Percentiles rank a stretch among this genome's conserved stretches.
phyloP scores from a whole-genome alignment of 2,888 invertebrate genomes.

The Cyaniris semiargus region DNA sequence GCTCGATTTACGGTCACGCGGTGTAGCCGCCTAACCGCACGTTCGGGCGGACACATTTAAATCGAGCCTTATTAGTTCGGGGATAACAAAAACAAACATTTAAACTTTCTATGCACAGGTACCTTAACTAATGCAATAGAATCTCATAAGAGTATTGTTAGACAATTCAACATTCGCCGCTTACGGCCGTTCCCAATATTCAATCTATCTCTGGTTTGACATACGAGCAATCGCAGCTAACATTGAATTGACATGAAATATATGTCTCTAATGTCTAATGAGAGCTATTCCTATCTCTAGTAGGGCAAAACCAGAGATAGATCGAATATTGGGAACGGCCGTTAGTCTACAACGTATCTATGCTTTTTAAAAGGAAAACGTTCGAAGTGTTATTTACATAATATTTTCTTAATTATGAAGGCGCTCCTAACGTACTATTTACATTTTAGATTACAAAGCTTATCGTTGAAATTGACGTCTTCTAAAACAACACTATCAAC shows the following conservation, averaged over 20 bases:
- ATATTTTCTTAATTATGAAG: conserved; percentile 66
- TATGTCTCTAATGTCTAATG: too few species aligned
- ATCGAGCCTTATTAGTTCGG: too few species aligned
- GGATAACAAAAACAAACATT: not conserved
- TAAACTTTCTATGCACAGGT: not conserved
- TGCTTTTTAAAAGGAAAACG: conserved; percentile 24
- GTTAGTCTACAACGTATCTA: conserved; percentile 20
- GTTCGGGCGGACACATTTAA: too few species aligned
- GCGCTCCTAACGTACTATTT: conserved; percentile 63
- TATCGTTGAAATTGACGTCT: conserved; percentile 21
- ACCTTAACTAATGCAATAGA: conserved; percentile 13
- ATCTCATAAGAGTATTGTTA: conserved; percentile 16
- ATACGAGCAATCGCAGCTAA: too few species aligned
- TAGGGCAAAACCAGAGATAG: too few species aligned
- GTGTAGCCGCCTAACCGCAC: too few species aligned
- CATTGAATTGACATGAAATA: too few species aligned
- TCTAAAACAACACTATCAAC: conserved; percentile 37
- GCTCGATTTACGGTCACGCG: too few species aligned
- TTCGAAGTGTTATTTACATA: conserved; percentile 25
- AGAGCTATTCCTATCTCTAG: too few species aligned
- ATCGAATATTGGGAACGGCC: too few species aligned
- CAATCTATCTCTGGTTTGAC: too few species aligned
- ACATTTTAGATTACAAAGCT: conserved; percentile 40
- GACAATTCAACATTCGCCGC: conserved; percentile 24
- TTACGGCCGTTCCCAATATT: too few species aligned